Conservation (phyloP, 2,113 vertebrate genomes). For the Prinia subflava region DNA sequence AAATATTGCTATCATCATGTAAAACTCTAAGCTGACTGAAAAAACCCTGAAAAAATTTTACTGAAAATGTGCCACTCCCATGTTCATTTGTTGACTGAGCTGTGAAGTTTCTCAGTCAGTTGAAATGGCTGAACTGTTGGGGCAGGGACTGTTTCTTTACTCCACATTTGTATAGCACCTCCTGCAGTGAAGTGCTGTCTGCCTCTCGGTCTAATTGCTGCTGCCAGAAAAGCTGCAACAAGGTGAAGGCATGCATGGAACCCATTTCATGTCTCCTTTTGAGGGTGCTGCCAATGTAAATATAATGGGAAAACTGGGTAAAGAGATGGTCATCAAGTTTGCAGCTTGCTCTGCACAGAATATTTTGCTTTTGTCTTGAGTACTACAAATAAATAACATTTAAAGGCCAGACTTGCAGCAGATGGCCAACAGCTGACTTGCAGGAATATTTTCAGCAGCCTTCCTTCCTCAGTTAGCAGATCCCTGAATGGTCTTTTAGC, state of each 20-base stretch:
- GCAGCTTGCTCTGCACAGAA: background rate
- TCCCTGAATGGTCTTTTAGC: background rate
- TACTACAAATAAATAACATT: background rate
- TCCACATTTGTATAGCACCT: background rate
- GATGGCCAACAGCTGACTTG: conserved; percentile 23
- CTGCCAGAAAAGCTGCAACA: background rate
- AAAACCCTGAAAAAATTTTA: background rate
- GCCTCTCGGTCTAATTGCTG: background rate
- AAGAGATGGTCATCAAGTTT: background rate
- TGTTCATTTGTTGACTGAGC: accelerated
- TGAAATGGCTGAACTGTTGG: background rate
- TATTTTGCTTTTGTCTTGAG: background rate
- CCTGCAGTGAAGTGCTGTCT: background rate
- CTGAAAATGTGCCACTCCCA: background rate
- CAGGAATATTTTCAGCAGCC: background rate
- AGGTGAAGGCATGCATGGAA: background rate
- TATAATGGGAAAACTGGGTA: background rate
- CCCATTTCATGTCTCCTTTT: background rate
- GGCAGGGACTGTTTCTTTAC: background rate
- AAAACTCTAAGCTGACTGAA: background rate
- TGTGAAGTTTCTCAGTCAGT: background rate
- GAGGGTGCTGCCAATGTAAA: background rate
- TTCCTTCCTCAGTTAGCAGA: background rate
- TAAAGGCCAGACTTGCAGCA: background rate
- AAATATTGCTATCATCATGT: background rate